Evolutionary conservation across 2,888 invertebrate species (phyloP).

Genomic region (Cheilosia vernalis): DNA sequence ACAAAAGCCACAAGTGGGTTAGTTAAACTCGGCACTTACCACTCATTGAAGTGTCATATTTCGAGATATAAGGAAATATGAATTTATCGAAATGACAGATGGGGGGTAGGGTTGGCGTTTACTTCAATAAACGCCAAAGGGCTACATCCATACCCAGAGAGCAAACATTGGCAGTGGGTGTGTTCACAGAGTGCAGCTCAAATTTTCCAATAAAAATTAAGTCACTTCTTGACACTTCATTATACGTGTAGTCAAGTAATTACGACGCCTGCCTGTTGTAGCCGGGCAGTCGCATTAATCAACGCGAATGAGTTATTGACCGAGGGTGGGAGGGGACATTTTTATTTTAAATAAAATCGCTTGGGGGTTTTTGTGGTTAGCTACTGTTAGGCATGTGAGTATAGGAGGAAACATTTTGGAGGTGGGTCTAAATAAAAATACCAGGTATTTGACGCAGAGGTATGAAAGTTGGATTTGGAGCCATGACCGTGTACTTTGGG

Average conservation of each 20-base stretch:
- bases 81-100: conserved; percentile 56
- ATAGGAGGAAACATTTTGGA: conserved; percentile 17
- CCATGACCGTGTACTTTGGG: conserved; percentile 25
- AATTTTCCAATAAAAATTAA: conserved; percentile 69
- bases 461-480: conserved; percentile 8
- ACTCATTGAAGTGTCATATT: conserved; percentile 42
- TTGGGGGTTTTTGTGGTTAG: conserved; percentile 36
- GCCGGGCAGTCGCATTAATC: conserved; percentile 56
- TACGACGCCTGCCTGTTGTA: conserved; percentile 44
- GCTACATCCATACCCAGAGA: conserved; percentile 4
- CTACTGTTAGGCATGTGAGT: conserved; percentile 41
- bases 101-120: conserved; percentile 5
- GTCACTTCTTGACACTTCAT: conserved; percentile 70
- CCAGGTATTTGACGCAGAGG: neutral
- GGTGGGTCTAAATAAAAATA: conserved; percentile 31
- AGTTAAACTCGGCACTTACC: conserved; percentile 52
- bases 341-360: conserved; percentile 34
- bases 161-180: conserved; percentile 48
- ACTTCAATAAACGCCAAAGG: conserved; percentile 28
- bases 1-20: conserved; percentile 52
- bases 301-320: conserved; percentile 61
- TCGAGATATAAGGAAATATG: conserved; percentile 33
- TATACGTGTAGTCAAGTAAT: conserved; percentile 60
- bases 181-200: conserved; percentile 46
- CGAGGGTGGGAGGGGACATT: conserved; percentile 2